phyloP scores from a whole-genome alignment of 1,140 invertebrate genomes.

The Heliconius melpomene region DNA sequence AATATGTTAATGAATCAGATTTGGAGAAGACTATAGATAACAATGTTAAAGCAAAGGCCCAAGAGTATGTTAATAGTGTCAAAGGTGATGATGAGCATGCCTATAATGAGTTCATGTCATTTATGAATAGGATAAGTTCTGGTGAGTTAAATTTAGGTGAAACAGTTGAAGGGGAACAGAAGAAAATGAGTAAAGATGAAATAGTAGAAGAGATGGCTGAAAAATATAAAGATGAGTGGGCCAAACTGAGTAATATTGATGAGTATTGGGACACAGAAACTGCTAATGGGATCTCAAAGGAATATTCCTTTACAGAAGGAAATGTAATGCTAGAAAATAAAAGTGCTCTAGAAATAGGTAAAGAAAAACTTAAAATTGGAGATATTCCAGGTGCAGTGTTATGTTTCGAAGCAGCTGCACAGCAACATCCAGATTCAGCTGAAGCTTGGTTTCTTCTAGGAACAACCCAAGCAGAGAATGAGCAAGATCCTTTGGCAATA shows the following conservation, averaged over 20 bases:
- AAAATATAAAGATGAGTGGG: slow-evolving; percentile 79
- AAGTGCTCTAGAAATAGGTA: slow-evolving; percentile 94
- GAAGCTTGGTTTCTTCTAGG: slow-evolving; percentile 93
- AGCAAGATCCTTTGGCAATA: slow-evolving; percentile 93
- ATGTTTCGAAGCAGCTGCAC: slow-evolving; percentile 97
- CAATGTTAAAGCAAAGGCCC: slow-evolving; percentile 75
- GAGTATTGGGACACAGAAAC: slow-evolving; percentile 68
- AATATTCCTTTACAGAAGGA: slow-evolving; percentile 92
- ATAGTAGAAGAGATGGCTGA: slow-evolving; percentile 75
- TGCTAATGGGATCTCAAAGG: slow-evolving; percentile 79
- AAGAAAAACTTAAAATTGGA: slow-evolving; percentile 89
- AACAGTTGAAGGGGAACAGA: slow-evolving; percentile 52
- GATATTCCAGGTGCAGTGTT: slow-evolving; percentile 97
- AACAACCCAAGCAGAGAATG: slow-evolving; percentile 94
- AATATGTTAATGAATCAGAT: slow-evolving; percentile 69
- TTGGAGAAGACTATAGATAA: slow-evolving; percentile 47
- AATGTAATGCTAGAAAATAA: slow-evolving; percentile 92
- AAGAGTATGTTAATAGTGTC: slow-evolving; percentile 83
- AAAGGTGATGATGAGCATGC: slow-evolving; percentile 86
- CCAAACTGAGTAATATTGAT: slow-evolving; percentile 71
- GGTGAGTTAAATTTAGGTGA: slow-evolving; percentile 81
- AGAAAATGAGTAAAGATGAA: slow-evolving; percentile 66
- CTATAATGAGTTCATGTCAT: slow-evolving; percentile 92
- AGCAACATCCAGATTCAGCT: slow-evolving; percentile 90
- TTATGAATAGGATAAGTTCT: slow-evolving; percentile 90